phyloP scores from a whole-genome alignment of 1,140 invertebrate genomes.

The Pseudachorutes palmiensis region DNA sequence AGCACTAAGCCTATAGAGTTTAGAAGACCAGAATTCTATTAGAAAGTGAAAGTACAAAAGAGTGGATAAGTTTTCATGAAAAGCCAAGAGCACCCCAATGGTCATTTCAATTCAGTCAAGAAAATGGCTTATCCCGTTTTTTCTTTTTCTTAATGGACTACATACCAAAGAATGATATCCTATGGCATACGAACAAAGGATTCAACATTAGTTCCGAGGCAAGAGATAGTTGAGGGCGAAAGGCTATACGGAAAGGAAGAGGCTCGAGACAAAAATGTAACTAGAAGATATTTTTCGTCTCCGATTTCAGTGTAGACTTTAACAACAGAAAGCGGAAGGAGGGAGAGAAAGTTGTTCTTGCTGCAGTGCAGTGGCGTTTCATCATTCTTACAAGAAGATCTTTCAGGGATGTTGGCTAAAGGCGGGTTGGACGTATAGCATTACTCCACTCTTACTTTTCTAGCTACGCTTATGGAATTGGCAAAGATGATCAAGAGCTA shows the following conservation, averaged over 20 bases:
- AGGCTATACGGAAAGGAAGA: not conserved
- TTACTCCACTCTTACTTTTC: not conserved
- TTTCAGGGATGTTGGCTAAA: not conserved
- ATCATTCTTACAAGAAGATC: no score
- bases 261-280: slow-evolving; percentile 5
- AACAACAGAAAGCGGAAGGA: no score
- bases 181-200: slow-evolving; percentile 7
- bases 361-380: not conserved
- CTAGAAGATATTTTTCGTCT: not conserved
- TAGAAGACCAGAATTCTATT: not conserved
- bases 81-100: slow-evolving; percentile 1
- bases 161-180: not conserved
- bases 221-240: not conserved
- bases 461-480: not conserved
- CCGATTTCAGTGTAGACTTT: no score
- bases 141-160: slow-evolving; percentile 16
- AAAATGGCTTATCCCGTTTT: slow-evolving; percentile 19
- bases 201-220: slow-evolving; percentile 1
- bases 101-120: slow-evolving; percentile 25
- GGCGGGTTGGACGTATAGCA: not conserved
- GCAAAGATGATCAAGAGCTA: not conserved
- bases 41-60: slow-evolving; percentile 3
- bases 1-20: no score
- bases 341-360: not conserved
- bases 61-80: slow-evolving; percentile 9